Evolutionary conservation across 1,140 invertebrate genomes (phyloP), one percentile per base, ranked within the genome.

Genomic region (Lordiphosa clarofinis): DNA sequence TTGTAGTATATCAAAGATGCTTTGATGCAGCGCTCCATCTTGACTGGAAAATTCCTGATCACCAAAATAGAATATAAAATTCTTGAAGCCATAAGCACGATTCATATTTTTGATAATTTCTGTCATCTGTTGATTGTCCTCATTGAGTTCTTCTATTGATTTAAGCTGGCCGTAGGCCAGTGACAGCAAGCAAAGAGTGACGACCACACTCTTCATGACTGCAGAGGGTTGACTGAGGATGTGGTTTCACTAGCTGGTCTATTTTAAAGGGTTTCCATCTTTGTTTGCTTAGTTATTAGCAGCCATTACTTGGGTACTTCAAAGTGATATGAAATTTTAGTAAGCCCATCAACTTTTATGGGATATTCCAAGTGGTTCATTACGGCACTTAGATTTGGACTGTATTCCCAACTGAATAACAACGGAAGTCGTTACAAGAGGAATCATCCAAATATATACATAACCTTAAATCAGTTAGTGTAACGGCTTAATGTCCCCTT

Each of bases 271-370:
- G n/a, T 12, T 39, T 13, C 55, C n/a, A n/a, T 52, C 11, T 59
- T 50, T 73, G 56, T 74, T 71, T 75, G 52, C 52, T 46, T 54
- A 64, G 67, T 61, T 64, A 82, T 73, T 81, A 76, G 46, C 37
- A 56, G 24, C 6, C n/a, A n/a, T n/a, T n/a, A n/a, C n/a, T n/a
- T n/a, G n/a, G n/a, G n/a, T n/a, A n/a, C n/a, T n/a, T n/a, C n/a
- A n/a, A n/a, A n/a, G n/a, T n/a, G n/a, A n/a, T n/a, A n/a, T n/a
- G n/a, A n/a, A n/a, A n/a, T n/a, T n/a, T n/a, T n/a, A n/a, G n/a
- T n/a, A n/a, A n/a, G n/a, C n/a, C n/a, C 24, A 7, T 28, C 6
- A 6, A 28, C 6, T 7, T 82, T 72, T 76, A 81, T 72, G 54
- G 61, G 42, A 38, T 57, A 46, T 73, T 64, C 58, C 24, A 31